Evolutionary conservation across 2,888 invertebrate species (phyloP), one percentile per base, ranked within the genome.

Genomic region (Ditylenchus weischeri): DNA sequence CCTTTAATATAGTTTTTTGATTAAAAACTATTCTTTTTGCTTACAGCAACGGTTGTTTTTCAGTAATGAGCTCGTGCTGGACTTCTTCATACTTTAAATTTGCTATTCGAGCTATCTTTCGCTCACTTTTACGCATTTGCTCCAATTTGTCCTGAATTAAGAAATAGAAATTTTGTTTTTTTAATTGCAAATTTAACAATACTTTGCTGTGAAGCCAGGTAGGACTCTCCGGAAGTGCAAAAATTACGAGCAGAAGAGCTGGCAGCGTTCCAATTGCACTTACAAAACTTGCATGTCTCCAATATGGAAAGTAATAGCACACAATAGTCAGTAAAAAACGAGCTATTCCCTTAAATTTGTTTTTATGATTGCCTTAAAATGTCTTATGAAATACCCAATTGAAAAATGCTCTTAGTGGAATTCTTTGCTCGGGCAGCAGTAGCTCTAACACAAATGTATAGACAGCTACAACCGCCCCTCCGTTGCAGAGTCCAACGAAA

Each of bases 371-470:
- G 29, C 2, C 5, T 5, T 4, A 29, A 2, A 29, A 29, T 4
- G 1, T 29, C 29, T 4, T 5, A 5, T 4, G 23, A 19, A 35
- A 47, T 57, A 79, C 81, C 81, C 81, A 81, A 65, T 82, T 81
- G 70, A 82, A 77, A 69, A 81, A 82, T 10, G 80, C 81, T 47
- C 81, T 61, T 23, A 81, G 72, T 15, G 80, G 57, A 80, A 81
- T 82, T 68, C 81, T 64, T 69, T 82, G 81, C 62, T 81, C 70
- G 0, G 81, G 80, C 19, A 80, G 72, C n/a, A 81, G 74, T 75
- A 79, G 74, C 68, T 81, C 81, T 79, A 82, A 79, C 19, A 82
- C 79, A 66, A 79, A 81, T 13, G 81, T 79, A 65, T 78, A 82
- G 7, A 79, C 79, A 47, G 80, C 81, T 8, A 81, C 80, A 10